Evolutionary conservation across 2,113 vertebrate species (phyloP), one percentile per base, ranked within the genome.

Genomic region (Microtus montanus): DNA sequence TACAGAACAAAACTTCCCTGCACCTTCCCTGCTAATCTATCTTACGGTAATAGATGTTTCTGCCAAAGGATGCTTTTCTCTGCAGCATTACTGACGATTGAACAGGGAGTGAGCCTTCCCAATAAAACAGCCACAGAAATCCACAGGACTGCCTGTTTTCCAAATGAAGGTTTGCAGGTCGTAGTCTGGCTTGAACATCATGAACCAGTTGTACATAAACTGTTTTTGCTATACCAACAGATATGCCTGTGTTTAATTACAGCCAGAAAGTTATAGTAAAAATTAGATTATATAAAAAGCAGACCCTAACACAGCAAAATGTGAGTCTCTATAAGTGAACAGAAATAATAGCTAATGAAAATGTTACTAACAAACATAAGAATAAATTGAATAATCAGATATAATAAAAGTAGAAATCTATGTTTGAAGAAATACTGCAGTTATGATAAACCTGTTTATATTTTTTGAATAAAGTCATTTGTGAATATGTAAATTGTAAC

Each of bases 381-480:
- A 71, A 58, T 11, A 47, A 74, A 88, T 64, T 58, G 90, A 86
- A 63, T 85, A 86, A 73, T 83, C 28, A 83, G 44, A 91, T 94
- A 71, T 63, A 47, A 22, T 28, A 33, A 75, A 90, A 80, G 75
- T 14, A 58, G 63, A 52, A 6, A 41, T 5, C 12, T 33, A 77
- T 35, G 52, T 22, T 74, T 14, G 61, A 87, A 73, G 73, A 96
- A 82, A 91, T 35, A 83, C 1, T 82, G 0, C 4, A 14, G 9
- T 74, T 61, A 85, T 12, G 9, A 11, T n/a, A 88, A 75, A 75
- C 74, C 47, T 92, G 5, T 49, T 83, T 30, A 33, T 5, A 64
- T 88, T 58, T n/a, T 61, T 66, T 66, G 52, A 58, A 1, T 71
- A n/a, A 52, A 84, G 38, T 35, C 24, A 96, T 64, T 94, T 89